phyloP scores from a whole-genome alignment of 2,113 vertebrate species.

The Pelmatolapia mariae region DNA sequence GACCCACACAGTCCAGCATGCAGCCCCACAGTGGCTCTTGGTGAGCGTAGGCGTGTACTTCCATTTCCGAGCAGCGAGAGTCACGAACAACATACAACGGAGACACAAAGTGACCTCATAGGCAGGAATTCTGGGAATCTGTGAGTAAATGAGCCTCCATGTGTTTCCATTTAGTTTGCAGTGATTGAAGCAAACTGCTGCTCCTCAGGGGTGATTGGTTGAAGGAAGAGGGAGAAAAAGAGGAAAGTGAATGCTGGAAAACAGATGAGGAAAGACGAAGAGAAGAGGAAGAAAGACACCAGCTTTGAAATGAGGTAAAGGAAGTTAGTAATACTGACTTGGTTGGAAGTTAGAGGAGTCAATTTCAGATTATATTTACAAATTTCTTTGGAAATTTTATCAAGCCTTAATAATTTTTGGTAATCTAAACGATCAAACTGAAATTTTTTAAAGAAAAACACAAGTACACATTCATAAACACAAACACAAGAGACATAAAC shows the following conservation, averaged over 20 bases:
- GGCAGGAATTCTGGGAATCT: conserved; percentile 62
- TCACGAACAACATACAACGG: not conserved
- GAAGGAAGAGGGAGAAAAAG: not conserved
- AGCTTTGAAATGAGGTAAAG: not conserved
- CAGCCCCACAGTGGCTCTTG: not conserved
- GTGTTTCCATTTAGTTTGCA: conserved; percentile 54
- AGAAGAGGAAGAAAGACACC: not conserved
- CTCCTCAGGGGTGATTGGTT: not conserved
- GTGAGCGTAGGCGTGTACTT: not conserved
- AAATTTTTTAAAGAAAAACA: not conserved
- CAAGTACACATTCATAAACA: not conserved
- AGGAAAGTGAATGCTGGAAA: not conserved
- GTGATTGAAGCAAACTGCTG: conserved; percentile 20
- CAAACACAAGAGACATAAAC: not conserved
- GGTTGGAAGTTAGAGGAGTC: not conserved
- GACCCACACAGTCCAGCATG: not conserved
- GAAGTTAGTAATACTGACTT: not conserved
- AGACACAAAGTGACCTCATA: conserved; percentile 45
- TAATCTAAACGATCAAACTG: not conserved
- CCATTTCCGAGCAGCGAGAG: conserved; percentile 10
- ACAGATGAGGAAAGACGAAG: not conserved
- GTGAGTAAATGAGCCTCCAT: conserved; percentile 37
- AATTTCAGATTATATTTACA: not conserved
- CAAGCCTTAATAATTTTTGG: not conserved
- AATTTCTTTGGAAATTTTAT: not conserved